phyloP scores from a whole-genome alignment of 2,888 invertebrate genomes.

The Cantharis rufa region DNA sequence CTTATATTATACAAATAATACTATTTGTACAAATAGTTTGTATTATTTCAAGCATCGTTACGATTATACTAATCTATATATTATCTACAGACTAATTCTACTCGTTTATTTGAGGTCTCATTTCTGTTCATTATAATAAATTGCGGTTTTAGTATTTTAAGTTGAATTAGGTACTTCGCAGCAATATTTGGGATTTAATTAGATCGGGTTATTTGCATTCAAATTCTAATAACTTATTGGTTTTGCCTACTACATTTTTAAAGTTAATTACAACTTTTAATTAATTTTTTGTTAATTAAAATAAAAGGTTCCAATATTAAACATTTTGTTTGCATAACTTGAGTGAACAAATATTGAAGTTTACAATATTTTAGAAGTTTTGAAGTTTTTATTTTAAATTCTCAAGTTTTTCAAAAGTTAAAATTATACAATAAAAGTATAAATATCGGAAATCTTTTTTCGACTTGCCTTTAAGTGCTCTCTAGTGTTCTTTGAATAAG shows the following conservation, averaged over 20 bases:
- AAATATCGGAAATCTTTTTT: constrained; percentile 10
- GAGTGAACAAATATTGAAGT: not conserved
- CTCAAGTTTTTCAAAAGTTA: not conserved
- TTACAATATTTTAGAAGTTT: not conserved
- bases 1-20: not conserved
- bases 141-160: constrained; percentile 9
- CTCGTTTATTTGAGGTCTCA: constrained; percentile 11
- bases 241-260: not conserved
- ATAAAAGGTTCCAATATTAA: not conserved
- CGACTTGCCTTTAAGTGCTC: constrained; percentile 36
- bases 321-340: not conserved
- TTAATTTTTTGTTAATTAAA: not conserved
- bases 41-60: constrained; percentile 6
- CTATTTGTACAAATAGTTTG: constrained; percentile 10
- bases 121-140: constrained; percentile 10
- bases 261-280: not conserved
- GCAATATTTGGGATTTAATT: constrained; percentile 5
- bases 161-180: not conserved
- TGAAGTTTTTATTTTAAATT: not conserved
- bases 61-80: constrained; percentile 13
- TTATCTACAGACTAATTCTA: constrained; percentile 9
- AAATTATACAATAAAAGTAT: constrained; percentile 9
- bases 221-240: not conserved
- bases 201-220: not conserved
- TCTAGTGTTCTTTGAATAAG: constrained; percentile 35